Evolutionary conservation across 1,140 invertebrate genomes (phyloP), one percentile per base, ranked within the genome.

Genomic region (Anastrepha obliqua): DNA sequence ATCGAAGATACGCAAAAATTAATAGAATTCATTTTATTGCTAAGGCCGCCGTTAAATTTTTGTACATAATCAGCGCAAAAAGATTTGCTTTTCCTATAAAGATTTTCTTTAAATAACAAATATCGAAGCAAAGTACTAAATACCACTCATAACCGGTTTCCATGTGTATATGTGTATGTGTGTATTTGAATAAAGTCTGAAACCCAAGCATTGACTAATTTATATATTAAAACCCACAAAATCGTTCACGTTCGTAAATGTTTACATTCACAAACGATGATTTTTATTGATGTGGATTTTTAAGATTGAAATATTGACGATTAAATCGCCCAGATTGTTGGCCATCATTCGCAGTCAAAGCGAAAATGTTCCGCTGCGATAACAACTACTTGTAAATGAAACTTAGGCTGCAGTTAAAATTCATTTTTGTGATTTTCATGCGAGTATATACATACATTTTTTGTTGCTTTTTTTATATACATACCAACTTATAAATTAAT

Each of bases 271-370:
- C 42, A 9, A 15, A 62, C 15, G 5, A 13, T 62, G 5, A 15
- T 44, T 74, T n/a, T 44, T 74, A 74, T 47, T 44, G 39, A 74
- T 74, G 42, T 47, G 39, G 4, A 20, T 58, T 29, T 55, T 55
- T 81, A 55, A 81, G 70, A 20, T 51, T 81, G 67, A 74, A 74
- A 74, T 17, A 74, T 74, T 74, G 17, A 17, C 17, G 67, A 74
- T 44, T 74, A 74, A 17, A 74, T n/a, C 29, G n/a, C 3, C 29
- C 1, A 29, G 39, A 65, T 29, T 29, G 65, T 29, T 42, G n/a
- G 29, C 29, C 67, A 74, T 17, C 67, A n/a, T 13, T n/a, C 15
- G 9, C 29, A 5, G 4, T 47, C 17, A 39, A 11, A 39, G 64
- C 39, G 64, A 39, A 39, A 39, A 67, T 74, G 17, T 74, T n/a